Percentiles rank a stretch among this genome's conserved stretches.
phyloP scores from a whole-genome alignment of 2,888 invertebrate genomes.

The Amorpha juglandis region DNA sequence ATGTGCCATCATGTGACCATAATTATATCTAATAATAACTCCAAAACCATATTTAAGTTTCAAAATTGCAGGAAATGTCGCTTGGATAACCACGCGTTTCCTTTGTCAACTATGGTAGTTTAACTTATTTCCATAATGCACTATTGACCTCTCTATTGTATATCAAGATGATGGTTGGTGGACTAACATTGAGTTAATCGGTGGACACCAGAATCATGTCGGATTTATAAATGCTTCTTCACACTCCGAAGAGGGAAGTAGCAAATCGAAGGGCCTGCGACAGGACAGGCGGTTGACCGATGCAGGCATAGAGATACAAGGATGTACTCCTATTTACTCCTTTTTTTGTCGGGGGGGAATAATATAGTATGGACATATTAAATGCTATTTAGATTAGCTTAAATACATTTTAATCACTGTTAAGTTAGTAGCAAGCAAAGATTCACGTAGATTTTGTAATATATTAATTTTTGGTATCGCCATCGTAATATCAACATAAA shows the following conservation, averaged over 20 bases:
- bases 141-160: conserved; percentile 9
- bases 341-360: too few species aligned
- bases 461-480: background rate
- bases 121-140: conserved; percentile 11
- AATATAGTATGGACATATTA: too few species aligned
- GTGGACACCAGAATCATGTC: too few species aligned
- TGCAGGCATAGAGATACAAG: too few species aligned
- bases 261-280: too few species aligned
- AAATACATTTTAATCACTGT: too few species aligned
- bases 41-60: conserved; percentile 20
- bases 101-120: conserved; percentile 13
- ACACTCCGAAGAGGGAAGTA: too few species aligned
- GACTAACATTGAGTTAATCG: too few species aligned
- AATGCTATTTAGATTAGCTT: too few species aligned
- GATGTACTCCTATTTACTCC: too few species aligned
- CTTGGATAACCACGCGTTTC: conserved; percentile 20
- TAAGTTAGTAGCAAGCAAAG: background rate
- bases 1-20: conserved; percentile 5
- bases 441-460: background rate
- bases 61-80: conserved; percentile 23
- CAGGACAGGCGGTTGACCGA: too few species aligned
- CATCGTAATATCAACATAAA: background rate
- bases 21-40: conserved; percentile 19
- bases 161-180: background rate
- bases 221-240: too few species aligned